Conservation (phyloP, 2,113 vertebrate species). For the Callospermophilus lateralis region DNA sequence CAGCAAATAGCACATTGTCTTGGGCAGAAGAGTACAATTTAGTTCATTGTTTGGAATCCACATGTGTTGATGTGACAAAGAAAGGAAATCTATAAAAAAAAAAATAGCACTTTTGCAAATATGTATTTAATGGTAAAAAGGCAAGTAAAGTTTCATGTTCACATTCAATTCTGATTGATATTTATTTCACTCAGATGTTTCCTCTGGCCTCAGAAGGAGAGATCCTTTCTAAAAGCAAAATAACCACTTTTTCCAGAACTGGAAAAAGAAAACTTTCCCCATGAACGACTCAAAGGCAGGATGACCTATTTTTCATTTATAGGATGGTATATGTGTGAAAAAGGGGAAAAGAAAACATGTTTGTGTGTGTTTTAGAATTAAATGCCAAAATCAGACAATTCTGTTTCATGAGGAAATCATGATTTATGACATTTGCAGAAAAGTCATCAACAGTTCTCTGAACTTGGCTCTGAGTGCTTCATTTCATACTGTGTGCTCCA, state of each 20-base stretch:
- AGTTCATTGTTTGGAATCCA: neutral
- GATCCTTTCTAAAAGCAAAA: slow-evolving; percentile 51
- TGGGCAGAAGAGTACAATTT: neutral
- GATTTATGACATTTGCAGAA: neutral
- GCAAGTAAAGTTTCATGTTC: slow-evolving; percentile 36
- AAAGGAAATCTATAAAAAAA: slow-evolving; percentile 44
- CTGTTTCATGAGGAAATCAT: slow-evolving; percentile 13
- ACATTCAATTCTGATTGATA: slow-evolving; percentile 39
- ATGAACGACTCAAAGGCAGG: slow-evolving; percentile 45
- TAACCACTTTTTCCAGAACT: neutral
- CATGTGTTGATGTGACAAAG: neutral
- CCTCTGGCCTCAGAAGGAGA: neutral
- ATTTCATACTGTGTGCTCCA: neutral
- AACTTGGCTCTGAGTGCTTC: neutral
- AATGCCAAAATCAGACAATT: slow-evolving; percentile 36
- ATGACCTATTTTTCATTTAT: slow-evolving; percentile 50
- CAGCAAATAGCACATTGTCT: neutral
- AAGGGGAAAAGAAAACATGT: slow-evolving; percentile 13
- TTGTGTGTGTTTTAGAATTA: slow-evolving; percentile 23
- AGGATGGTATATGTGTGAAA: neutral
- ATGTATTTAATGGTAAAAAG: slow-evolving; percentile 29
- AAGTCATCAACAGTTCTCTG: neutral
- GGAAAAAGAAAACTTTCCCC: slow-evolving; percentile 41
- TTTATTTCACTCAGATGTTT: slow-evolving; percentile 58
- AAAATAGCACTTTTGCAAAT: neutral